phyloP scores from a whole-genome alignment of 2,113 vertebrate genomes.

The Onychostruthus taczanowskii region DNA sequence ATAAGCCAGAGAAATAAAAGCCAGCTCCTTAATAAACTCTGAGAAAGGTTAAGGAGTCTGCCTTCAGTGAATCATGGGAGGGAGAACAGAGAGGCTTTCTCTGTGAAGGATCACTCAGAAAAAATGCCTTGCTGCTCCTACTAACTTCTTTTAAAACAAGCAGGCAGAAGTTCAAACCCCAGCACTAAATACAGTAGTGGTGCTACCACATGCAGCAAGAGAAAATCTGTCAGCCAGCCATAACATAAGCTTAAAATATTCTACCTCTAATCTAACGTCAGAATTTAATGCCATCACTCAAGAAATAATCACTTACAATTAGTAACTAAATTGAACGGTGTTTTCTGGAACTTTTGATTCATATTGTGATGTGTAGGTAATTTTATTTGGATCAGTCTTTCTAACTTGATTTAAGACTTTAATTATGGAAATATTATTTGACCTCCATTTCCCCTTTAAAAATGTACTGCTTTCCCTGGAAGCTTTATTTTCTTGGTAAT shows the following conservation, averaged over 20 bases:
- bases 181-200: not conserved
- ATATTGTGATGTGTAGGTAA: constrained; percentile 18
- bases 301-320: constrained; percentile 34
- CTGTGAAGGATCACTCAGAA: not conserved
- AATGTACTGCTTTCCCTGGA: not conserved
- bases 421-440: constrained; percentile 60
- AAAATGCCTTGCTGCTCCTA: not conserved
- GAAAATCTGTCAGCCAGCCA: not conserved
- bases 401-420: constrained; percentile 62
- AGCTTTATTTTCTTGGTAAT: constrained; percentile 57
- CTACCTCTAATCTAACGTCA: constrained; percentile 14
- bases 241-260: constrained; percentile 14
- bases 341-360: constrained; percentile 58
- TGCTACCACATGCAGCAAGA: not conserved
- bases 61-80: constrained; percentile 2
- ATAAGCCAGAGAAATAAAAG: constrained; percentile 18
- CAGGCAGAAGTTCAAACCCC: not conserved
- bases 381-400: constrained; percentile 47
- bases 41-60: constrained; percentile 17
- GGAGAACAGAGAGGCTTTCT: not conserved
- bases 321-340: constrained; percentile 35
- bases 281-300: constrained; percentile 19
- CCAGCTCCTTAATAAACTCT: constrained; percentile 12
- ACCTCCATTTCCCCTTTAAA: constrained; percentile 47
- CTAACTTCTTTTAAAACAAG: not conserved